These are phyloP conservation scores for Colaptes auratus DNA, from an alignment of 2,113 vertebrate species.

Conservation along the genomic window DNA sequence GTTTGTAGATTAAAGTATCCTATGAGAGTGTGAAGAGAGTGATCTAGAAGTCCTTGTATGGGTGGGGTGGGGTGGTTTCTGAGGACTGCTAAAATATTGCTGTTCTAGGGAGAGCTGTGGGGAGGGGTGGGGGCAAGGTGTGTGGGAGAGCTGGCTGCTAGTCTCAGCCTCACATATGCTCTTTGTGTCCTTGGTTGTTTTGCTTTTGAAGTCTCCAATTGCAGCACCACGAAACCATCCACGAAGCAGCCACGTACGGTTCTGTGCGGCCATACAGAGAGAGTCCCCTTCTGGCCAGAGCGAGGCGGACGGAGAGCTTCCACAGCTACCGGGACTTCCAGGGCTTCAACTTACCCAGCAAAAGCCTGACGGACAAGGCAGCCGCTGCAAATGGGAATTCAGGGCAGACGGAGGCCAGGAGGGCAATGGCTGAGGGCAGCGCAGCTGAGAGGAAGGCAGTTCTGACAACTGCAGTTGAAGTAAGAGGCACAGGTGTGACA, in stretches of 20 bases:
- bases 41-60: not conserved
- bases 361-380: conserved; percentile 78
- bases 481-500: conserved; percentile 57
- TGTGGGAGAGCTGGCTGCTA: not conserved
- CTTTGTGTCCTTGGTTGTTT: not conserved
- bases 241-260: conserved; percentile 87
- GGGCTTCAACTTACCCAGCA: conserved; percentile 80
- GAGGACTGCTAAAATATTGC: not conserved
- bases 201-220: conserved; percentile 85
- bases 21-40: not conserved
- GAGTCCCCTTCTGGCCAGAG: conserved; percentile 92
- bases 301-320: conserved; percentile 93
- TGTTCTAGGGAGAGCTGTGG: not conserved
- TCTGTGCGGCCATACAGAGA: conserved; percentile 93
- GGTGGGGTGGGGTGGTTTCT: not conserved
- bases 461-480: conserved; percentile 65
- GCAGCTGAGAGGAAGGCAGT: conserved; percentile 75
- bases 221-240: conserved; percentile 85
- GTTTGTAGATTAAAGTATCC: not conserved
- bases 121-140: not conserved
- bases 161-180: not conserved
- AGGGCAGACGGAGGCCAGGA: conserved; percentile 71
- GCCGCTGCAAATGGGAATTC: conserved; percentile 65
- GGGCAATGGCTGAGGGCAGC: conserved; percentile 73
- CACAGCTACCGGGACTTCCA: conserved; percentile 94